phyloP scores from a whole-genome alignment of 23 tunicate genomes.

The Halocynthia aurantium region DNA sequence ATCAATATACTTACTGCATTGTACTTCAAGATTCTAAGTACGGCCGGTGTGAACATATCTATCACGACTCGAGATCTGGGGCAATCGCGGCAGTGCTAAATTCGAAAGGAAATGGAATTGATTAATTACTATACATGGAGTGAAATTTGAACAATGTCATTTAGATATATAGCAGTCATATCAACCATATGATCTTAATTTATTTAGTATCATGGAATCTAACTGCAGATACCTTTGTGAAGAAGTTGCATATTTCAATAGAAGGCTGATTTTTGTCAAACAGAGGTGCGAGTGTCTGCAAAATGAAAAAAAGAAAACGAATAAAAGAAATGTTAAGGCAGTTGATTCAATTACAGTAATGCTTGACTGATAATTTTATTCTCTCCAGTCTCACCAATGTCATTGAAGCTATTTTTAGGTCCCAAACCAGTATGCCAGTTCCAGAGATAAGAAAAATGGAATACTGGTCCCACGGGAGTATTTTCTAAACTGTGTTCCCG shows the following conservation, averaged over 20 bases:
- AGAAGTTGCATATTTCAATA: slow-evolving; percentile 57
- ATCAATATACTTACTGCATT: slow-evolving; percentile 34
- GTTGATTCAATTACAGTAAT: no score
- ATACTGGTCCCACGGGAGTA: no score
- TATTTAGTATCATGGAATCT: no score
- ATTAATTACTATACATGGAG: not conserved
- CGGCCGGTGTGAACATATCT: slow-evolving; percentile 59
- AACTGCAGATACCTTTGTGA: slow-evolving; percentile 39
- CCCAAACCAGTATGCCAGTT: no score
- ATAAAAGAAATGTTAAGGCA: not conserved
- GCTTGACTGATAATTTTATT: no score
- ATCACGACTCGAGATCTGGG: slow-evolving; percentile 48
- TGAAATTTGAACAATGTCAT: not conserved
- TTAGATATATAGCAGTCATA: no score
- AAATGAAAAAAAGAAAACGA: not conserved
- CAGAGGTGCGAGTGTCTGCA: slow-evolving; percentile 67
- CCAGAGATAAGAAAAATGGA: no score
- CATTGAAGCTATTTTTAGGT: no score
- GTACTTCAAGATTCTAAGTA: slow-evolving; percentile 51
- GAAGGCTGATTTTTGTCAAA: slow-evolving; percentile 60
- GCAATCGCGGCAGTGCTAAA: slow-evolving; percentile 70
- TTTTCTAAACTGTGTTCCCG: no score
- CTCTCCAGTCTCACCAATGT: no score
- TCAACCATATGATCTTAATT: no score
- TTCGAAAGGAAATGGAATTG: slow-evolving; percentile 5